Percentiles rank a stretch among this genome's conserved stretches.
Evolutionary conservation across 1,140 invertebrate genomes (phyloP).

Genomic region (Phortica variegata): DNA sequence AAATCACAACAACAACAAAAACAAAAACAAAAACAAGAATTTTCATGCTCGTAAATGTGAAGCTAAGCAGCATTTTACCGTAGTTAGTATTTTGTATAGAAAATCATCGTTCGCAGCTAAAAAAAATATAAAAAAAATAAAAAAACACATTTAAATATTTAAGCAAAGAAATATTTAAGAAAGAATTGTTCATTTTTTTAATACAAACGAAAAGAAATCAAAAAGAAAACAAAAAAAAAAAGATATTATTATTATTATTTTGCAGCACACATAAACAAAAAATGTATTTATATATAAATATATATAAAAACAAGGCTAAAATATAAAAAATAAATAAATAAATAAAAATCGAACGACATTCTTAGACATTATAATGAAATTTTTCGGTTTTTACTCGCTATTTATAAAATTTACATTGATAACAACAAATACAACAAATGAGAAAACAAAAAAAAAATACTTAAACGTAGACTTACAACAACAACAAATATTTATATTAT

Average conservation of each 20-base stretch:
- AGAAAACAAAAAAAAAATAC: constrained; percentile 11
- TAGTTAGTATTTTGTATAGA: constrained; percentile 52
- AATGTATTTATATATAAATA: constrained; percentile 2
- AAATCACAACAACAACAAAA: constrained; percentile 10
- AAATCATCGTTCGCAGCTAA: constrained; percentile 39
- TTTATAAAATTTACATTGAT: constrained; percentile 47
- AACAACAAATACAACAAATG: constrained; percentile 17
- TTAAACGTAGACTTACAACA: constrained; percentile 29
- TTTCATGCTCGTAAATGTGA: constrained; percentile 45
- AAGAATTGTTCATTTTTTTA: constrained; percentile 41
- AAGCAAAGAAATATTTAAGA: constrained; percentile 15
- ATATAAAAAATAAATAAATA: constrained; percentile 30
- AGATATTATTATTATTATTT: constrained; percentile 37
- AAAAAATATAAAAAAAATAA: constrained; percentile 20
- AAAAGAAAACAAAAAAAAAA: constrained; percentile 26
- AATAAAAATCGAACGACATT: constrained; percentile 28
- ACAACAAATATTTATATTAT: constrained; percentile 15
- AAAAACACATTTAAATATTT: constrained; percentile 36
- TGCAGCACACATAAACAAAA: constrained; percentile 20
- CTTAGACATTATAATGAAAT: constrained; percentile 29
- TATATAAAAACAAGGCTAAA: constrained; percentile 14
- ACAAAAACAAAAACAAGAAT: constrained; percentile 20
- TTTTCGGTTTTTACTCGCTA: constrained; percentile 48
- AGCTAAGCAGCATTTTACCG: constrained; percentile 44
- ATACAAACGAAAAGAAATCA: constrained; percentile 22